phyloP scores from a whole-genome alignment of 2,113 vertebrate species.

The Pangasianodon hypophthalmus region DNA sequence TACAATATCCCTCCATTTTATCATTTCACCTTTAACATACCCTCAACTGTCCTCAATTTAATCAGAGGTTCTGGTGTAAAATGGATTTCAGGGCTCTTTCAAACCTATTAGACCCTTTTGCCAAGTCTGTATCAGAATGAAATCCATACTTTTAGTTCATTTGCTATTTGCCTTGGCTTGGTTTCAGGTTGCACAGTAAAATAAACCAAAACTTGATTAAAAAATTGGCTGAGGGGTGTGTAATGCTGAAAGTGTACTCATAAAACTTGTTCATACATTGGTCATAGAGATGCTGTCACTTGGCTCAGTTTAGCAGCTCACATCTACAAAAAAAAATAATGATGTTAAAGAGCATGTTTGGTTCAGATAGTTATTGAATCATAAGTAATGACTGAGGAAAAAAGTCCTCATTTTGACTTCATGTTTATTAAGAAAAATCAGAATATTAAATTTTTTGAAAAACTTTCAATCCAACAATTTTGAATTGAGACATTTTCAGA shows the following conservation, averaged over 20 bases:
- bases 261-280: background rate
- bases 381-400: too few species aligned
- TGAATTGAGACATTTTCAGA: too few species aligned
- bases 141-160: background rate
- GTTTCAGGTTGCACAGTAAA: background rate
- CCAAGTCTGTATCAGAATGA: background rate
- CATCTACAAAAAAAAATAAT: too few species aligned
- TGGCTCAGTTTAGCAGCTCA: background rate
- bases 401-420: too few species aligned
- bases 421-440: too few species aligned
- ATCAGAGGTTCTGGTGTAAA: background rate
- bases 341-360: too few species aligned
- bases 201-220: background rate
- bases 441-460: too few species aligned
- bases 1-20: constrained; percentile 64
- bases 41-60: background rate
- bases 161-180: background rate
- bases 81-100: background rate
- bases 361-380: too few species aligned
- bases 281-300: background rate
- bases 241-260: background rate
- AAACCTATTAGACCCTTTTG: background rate
- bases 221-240: background rate
- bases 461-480: too few species aligned
- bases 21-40: constrained; percentile 62